phyloP scores from a whole-genome alignment of 2,888 invertebrate species.

The Temnothorax ravouxi region DNA sequence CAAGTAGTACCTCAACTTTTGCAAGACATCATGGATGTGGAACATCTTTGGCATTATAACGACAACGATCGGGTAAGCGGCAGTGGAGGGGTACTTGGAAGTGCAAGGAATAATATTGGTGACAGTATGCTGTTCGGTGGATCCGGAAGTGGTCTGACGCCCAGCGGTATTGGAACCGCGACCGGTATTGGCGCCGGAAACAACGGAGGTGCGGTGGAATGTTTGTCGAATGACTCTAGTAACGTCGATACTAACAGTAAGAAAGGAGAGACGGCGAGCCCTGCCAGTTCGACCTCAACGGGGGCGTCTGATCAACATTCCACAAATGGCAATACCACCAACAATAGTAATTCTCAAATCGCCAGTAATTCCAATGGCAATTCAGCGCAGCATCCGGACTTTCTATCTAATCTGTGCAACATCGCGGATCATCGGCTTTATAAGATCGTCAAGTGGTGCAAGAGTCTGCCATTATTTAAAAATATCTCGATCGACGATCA shows the following conservation, averaged over 20 bases:
- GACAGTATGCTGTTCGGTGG: constrained; percentile 65
- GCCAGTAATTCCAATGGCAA: constrained; percentile 78
- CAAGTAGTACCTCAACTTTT: constrained; percentile 85
- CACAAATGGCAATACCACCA: constrained; percentile 60
- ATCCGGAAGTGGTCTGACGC: constrained; percentile 45
- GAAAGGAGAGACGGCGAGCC: constrained; percentile 70
- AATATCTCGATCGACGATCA: constrained; percentile 99
- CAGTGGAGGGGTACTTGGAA: constrained; percentile 47
- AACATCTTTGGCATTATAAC: constrained; percentile 97
- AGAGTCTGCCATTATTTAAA: constrained; percentile 98
- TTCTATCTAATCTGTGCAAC: constrained; percentile 95
- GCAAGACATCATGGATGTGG: constrained; percentile 98
- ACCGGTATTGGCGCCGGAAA: constrained; percentile 39
- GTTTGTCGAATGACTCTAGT: constrained; percentile 66
- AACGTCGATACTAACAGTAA: constrained; percentile 71
- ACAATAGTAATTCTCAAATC: constrained; percentile 70
- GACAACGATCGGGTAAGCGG: constrained; percentile 92
- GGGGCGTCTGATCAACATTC: constrained; percentile 75
- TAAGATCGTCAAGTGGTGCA: constrained; percentile 99
- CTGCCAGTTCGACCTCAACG: constrained; percentile 65
- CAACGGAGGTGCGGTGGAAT: constrained; percentile 57
- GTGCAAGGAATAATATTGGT: constrained; percentile 76
- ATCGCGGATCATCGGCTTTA: constrained; percentile 98
- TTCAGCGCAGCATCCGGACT: constrained; percentile 89
- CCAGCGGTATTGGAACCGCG: constrained; percentile 31